phyloP scores from a whole-genome alignment of 2,888 invertebrate species.

The Vanessa cardui region DNA sequence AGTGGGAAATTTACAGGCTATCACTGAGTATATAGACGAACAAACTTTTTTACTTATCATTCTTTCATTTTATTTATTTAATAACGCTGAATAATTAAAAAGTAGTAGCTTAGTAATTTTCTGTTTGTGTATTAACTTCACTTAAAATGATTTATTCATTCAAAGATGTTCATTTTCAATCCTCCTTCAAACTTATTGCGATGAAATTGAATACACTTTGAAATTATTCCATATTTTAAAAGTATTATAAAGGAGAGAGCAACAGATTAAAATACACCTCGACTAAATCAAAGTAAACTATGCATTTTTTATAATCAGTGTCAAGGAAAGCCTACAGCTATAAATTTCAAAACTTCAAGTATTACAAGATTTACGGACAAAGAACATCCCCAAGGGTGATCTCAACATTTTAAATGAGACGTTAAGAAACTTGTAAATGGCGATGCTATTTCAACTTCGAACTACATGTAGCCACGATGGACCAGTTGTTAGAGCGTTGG shows the following conservation, averaged over 20 bases:
- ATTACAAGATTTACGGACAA: slow-evolving; percentile 22
- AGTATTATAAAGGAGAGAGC: background rate
- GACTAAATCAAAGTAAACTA: slow-evolving; percentile 8
- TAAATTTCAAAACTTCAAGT: slow-evolving; percentile 31
- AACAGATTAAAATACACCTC: background rate
- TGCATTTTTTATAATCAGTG: slow-evolving; percentile 32
- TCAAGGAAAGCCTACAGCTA: slow-evolving; percentile 22
- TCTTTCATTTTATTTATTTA: no score
- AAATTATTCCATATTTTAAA: background rate
- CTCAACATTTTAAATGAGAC: slow-evolving; percentile 18
- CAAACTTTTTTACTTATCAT: no score
- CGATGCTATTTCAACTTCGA: background rate
- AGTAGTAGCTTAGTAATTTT: no score
- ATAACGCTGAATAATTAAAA: no score
- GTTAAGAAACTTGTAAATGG: background rate
- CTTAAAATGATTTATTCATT: no score
- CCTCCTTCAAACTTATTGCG: no score
- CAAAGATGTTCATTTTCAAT: no score
- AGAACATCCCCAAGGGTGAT: slow-evolving; percentile 14
- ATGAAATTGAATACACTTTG: background rate
- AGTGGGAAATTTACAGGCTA: no score
- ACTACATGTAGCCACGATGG: background rate
- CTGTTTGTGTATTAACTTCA: no score
- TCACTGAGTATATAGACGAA: no score
- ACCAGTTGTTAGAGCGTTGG: no score